A percentile compares a stretch with the other conserved stretches of the same genome.
phyloP scores from a whole-genome alignment of 2,797 vertebrate species.

The Mionectes olivaceus region DNA sequence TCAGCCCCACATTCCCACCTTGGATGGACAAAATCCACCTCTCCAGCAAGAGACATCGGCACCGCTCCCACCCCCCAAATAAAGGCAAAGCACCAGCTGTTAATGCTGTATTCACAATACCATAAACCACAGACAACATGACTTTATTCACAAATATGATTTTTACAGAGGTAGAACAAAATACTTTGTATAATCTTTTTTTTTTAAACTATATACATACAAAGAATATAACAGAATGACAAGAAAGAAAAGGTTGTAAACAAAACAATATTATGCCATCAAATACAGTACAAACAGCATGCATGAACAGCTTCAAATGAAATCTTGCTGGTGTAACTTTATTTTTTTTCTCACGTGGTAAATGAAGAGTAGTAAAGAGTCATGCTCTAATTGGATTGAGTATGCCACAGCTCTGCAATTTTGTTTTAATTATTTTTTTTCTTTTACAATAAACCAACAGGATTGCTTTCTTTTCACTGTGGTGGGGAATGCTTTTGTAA shows the following conservation, averaged over 20 bases:
- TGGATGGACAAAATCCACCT: background rate
- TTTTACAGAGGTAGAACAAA: constrained; percentile 86
- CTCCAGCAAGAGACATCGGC: fast-evolving
- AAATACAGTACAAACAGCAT: constrained; percentile 71
- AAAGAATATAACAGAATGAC: constrained; percentile 64
- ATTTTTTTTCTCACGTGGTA: constrained; percentile 47
- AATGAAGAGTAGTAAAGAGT: constrained; percentile 63
- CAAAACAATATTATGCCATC: constrained; percentile 57
- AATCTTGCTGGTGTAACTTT: constrained; percentile 72
- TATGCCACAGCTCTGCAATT: constrained; percentile 45
- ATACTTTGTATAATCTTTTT: constrained; percentile 78
- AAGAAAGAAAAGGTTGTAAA: constrained; percentile 52
- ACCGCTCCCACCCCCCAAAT: background rate
- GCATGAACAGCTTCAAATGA: constrained; percentile 65
- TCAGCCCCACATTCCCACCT: background rate
- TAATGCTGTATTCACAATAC: constrained; percentile 62
- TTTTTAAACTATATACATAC: constrained; percentile 78
- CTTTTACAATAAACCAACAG: constrained; percentile 34
- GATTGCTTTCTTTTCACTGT: constrained; percentile 49
- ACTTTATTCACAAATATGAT: constrained; percentile 85
- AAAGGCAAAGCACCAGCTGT: constrained; percentile 44
- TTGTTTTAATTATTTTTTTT: constrained; percentile 47
- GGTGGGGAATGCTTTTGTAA: constrained; percentile 55
- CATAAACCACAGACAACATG: constrained; percentile 77
- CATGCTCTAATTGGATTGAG: constrained; percentile 57